Conservation (phyloP, 2,797 vertebrate genomes). For the Propithecus deckenii region DNA sequence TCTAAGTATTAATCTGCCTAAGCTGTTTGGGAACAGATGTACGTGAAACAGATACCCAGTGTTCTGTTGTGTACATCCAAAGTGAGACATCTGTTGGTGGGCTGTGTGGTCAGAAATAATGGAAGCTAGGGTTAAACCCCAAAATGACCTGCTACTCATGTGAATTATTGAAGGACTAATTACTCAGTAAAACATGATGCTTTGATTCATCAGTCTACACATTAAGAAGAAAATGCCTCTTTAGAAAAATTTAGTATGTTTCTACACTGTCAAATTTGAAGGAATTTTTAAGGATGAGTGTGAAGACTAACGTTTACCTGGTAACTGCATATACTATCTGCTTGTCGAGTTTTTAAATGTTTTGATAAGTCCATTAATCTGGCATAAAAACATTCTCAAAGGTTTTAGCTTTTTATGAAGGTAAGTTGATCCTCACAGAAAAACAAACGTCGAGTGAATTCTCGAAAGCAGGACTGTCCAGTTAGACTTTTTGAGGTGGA, state of each 20-base stretch:
- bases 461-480: background rate
- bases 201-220: slow-evolving; percentile 59
- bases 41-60: slow-evolving; percentile 90
- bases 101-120: slow-evolving; percentile 87
- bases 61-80: slow-evolving; percentile 89
- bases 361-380: background rate
- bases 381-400: background rate
- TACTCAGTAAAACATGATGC: slow-evolving; percentile 47
- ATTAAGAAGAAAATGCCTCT: slow-evolving; percentile 39
- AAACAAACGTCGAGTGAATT: background rate
- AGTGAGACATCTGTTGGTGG: slow-evolving; percentile 92
- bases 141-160: slow-evolving; percentile 75
- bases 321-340: background rate
- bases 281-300: slow-evolving; percentile 34
- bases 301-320: background rate
- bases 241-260: slow-evolving; percentile 27
- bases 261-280: slow-evolving; percentile 29
- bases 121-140: slow-evolving; percentile 79
- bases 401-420: background rate
- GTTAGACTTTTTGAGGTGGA: background rate
- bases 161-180: slow-evolving; percentile 77
- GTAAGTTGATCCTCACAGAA: background rate
- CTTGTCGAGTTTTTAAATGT: background rate
- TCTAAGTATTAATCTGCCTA: slow-evolving; percentile 83
- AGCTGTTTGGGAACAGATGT: slow-evolving; percentile 91